Evolutionary conservation across 2,797 vertebrate genomes (phyloP), one percentile per base, ranked within the genome.

Genomic region (Enteromius trimaculatus): DNA sequence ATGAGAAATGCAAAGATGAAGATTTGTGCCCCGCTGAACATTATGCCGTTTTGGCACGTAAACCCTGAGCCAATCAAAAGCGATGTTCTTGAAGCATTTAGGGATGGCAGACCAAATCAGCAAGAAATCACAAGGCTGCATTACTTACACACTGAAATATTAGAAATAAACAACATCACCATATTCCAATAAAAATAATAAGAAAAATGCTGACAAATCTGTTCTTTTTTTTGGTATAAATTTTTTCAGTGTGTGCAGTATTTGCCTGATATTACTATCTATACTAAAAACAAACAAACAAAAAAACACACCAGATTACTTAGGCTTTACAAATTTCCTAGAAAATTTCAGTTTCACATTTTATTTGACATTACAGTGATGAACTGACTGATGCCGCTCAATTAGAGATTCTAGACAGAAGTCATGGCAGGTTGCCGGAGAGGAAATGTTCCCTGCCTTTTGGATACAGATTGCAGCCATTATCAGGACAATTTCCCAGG

Each of bases 391-490:
- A 80, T 80, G 21, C 31, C 5, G 34, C 74, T 84, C 77, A 79
- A 88, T 87, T 87, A 87, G 77, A 77, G 70, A 80, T 88, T 87
- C 84, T 86, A 90, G 88, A 91, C 89, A 86, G 85, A 84, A 88
- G 90, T 89, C 90, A 90, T 93, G 91, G 92, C 89, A 86, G 82
- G 85, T 87, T 83, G 85, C 87, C 90, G 90, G 88, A 91, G 85
- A 90, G 85, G 87, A 92, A 88, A 87, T 82, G 85, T 85, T 89
- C 85, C 87, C 68, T 58, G 31, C 69, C 31, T 91, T 93, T 91
- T 92, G 90, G 90, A 84, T 94, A 93, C 89, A 92, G 92, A 93
- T 93, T 92, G 92, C 90, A 89, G 90, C 92, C 90, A 94, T 94
- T 94, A 94, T 92, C 89, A 85, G 87, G 89, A 88, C 90, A 86